phyloP scores from a whole-genome alignment of 2,797 vertebrate genomes.

The Pipistrellus pipistrellus region DNA sequence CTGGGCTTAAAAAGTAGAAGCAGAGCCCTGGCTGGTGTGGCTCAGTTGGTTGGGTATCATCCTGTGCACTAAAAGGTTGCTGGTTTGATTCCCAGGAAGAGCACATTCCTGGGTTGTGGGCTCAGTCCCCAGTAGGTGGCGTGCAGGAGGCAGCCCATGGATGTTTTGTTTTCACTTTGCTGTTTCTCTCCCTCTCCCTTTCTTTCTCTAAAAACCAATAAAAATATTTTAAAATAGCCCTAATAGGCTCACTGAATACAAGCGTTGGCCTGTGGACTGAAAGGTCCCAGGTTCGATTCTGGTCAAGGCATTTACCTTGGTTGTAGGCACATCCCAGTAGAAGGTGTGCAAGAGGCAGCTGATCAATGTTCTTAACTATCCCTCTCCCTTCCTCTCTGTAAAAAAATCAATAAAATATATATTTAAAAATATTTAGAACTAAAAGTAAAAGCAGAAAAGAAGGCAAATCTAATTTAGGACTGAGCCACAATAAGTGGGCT shows the following conservation, averaged over 20 bases:
- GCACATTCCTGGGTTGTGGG: background rate
- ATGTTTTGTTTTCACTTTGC: background rate
- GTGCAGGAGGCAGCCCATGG: background rate
- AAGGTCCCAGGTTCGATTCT: no score
- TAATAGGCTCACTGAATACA: no score
- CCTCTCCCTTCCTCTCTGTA: no score
- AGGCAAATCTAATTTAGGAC: background rate
- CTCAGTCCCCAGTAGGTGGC: background rate
- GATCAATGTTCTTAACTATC: no score
- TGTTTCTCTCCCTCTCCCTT: background rate
- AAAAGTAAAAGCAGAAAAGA: background rate
- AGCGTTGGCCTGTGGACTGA: no score
- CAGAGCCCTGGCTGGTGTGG: background rate
- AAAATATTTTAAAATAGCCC: background rate
- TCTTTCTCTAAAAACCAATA: background rate
- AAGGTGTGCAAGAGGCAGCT: no score
- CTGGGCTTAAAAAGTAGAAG: background rate
- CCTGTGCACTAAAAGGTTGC: background rate
- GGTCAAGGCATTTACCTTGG: no score
- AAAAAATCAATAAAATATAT: no score
- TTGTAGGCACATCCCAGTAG: no score
- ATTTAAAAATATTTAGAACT: background rate
- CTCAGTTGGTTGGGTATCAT: background rate
- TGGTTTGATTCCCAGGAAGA: background rate
- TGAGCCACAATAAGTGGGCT: background rate